phyloP scores from a whole-genome alignment of 92 coral and sea anemone species.

The Bergia puertoricense region DNA sequence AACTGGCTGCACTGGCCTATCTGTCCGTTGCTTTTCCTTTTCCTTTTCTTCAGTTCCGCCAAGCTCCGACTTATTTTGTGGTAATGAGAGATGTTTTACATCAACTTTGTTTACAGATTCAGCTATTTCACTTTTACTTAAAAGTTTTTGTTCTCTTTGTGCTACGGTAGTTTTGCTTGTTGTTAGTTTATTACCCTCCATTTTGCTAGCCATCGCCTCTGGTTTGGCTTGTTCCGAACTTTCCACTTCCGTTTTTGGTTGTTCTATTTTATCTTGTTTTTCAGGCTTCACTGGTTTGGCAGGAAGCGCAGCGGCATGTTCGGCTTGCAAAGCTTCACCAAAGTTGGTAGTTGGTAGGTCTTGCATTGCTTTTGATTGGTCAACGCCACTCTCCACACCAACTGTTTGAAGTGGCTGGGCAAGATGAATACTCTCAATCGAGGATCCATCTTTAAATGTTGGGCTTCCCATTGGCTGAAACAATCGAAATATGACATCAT shows the following conservation, averaged over 20 bases:
- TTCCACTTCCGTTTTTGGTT: neutral
- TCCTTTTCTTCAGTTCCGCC: constrained; percentile 33
- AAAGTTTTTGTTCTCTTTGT: constrained; percentile 20
- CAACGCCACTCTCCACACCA: neutral
- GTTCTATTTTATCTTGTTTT: neutral
- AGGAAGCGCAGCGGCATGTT: neutral
- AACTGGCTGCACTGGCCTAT: constrained; percentile 27
- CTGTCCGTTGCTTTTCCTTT: constrained; percentile 31
- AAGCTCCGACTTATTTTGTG: neutral
- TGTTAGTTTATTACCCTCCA: constrained; percentile 15
- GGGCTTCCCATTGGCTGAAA: constrained; percentile 60
- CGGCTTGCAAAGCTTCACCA: constrained; percentile 3
- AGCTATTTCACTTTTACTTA: constrained; percentile 3
- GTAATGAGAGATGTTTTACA: neutral
- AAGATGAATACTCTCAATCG: constrained; percentile 16
- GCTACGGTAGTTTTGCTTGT: neutral
- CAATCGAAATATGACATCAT: neutral
- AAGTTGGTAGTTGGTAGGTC: constrained; percentile 1
- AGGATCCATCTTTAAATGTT: constrained; percentile 42
- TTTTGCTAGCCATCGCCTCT: constrained; percentile 6
- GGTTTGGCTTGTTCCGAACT: constrained; percentile 24
- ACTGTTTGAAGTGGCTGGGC: neutral
- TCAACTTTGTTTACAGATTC: constrained; percentile 5
- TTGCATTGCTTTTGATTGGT: neutral
- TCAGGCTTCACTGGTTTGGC: constrained; percentile 26